Base-by-base conservation (phyloP, 2,797 vertebrate genomes). In the Knipowitschia caucasica region DNA sequence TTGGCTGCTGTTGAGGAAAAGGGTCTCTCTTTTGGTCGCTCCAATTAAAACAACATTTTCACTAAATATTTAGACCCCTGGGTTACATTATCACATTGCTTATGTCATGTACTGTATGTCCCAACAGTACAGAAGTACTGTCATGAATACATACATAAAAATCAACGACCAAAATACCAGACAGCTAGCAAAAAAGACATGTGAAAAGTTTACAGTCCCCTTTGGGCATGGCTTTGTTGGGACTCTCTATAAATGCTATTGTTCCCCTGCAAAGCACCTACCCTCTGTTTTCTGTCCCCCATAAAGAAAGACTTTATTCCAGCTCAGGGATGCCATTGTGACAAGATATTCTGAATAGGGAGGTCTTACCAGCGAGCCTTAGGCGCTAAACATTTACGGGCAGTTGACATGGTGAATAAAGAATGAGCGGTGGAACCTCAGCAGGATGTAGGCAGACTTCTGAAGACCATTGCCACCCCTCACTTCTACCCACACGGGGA, bases 371-470 rank as follows among this genome's bases (percentile, higher is more conserved):
- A 82, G 82, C 78, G 73, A 84, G 81, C n/a, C n/a, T n/a, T n/a
- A n/a, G n/a, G n/a, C 80, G 58, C 67, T 91, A 90, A 90, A 91
- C 87, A 86, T 91, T 91, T 90, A 91, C 77, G 55, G 81, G 75
- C 74, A 73, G 81, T 88, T 88, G 88, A 89, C 84, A 83, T 66
- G 66, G 82, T 77, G 88, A 87, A 89, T 88, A 86, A 87, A 84
- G 84, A 89, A 89, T 84, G 85, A 89, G 83, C 64, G 68, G 44
- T 46, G 74, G 67, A 83, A 83, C 83, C 83, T 80, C 80, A 59
- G 73, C 59, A 77, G 71, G 77, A 82, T 67, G 77, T 77, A 27
- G 65, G 61, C 73, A 63, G 73, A 76, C 75, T 83, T 73, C 67
- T 23, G 80, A 80, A 73, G 72, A 75, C 64, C 53, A 7, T 3